Percentiles rank a stretch among this genome's conserved stretches.
These are phyloP conservation scores for Capitella teleta DNA, from an alignment of 1,140 invertebrate species.

Conservation along the genomic window DNA sequence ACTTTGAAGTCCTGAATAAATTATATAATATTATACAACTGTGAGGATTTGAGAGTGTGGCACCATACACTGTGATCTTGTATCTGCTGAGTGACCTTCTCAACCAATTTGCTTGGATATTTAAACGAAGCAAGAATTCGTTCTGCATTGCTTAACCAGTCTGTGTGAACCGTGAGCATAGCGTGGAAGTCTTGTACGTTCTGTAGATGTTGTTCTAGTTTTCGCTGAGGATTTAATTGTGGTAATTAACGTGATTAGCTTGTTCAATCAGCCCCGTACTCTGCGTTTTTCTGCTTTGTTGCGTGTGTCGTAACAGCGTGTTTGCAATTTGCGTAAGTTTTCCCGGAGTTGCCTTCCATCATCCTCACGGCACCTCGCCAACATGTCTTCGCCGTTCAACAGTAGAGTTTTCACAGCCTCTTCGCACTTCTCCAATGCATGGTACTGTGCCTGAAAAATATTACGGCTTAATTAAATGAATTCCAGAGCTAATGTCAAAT, in stretches of 20 bases:
- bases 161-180: slow-evolving; percentile 75
- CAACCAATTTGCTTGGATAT: slow-evolving; percentile 85
- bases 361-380: slow-evolving; percentile 63
- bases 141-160: slow-evolving; percentile 91
- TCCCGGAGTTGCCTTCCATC: slow-evolving; percentile 73
- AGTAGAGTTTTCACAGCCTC: slow-evolving; percentile 68
- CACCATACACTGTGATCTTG: slow-evolving; percentile 60
- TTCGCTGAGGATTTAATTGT: slow-evolving; percentile 51
- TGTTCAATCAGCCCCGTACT: slow-evolving; percentile 15
- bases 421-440: slow-evolving; percentile 79
- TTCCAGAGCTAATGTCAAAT: too few species aligned
- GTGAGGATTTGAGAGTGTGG: neutral
- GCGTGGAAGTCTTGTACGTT: slow-evolving; percentile 96
- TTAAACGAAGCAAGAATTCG: slow-evolving; percentile 68
- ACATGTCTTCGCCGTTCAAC: slow-evolving; percentile 82
- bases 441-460: slow-evolving; percentile 63
- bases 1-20: slow-evolving; percentile 63
- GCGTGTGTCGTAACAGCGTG: slow-evolving; percentile 80
- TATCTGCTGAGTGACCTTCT: slow-evolving; percentile 80
- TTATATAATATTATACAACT: neutral
- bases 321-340: slow-evolving; percentile 75
- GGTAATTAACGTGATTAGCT: neutral
- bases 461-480: too few species aligned
- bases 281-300: slow-evolving; percentile 72
- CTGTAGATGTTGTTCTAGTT: slow-evolving; percentile 89